Conservation (phyloP, 1,140 invertebrate genomes). For the Zaprionus tsacasi region DNA sequence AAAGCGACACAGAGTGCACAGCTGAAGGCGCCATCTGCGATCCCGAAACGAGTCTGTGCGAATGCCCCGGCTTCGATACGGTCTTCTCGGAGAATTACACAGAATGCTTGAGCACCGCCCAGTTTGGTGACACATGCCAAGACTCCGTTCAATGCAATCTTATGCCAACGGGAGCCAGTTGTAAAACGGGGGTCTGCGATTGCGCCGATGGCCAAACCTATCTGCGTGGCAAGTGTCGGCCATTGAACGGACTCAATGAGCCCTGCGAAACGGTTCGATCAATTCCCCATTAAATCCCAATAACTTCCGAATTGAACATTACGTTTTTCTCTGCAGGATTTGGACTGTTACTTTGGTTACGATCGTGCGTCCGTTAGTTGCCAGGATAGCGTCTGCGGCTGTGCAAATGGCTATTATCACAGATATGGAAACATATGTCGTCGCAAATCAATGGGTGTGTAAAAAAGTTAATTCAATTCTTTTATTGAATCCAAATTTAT, state of each 20-base stretch:
- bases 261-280: constrained; percentile 65
- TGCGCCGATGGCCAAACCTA: constrained; percentile 83
- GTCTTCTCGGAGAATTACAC: constrained; percentile 71
- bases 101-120: constrained; percentile 76
- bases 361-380: constrained; percentile 81
- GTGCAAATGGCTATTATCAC: constrained; percentile 83
- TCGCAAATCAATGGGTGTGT: constrained; percentile 83
- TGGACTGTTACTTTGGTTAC: constrained; percentile 82
- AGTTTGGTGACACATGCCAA: constrained; percentile 80
- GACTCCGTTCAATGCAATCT: constrained; percentile 83
- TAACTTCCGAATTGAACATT: not conserved
- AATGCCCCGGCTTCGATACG: constrained; percentile 63
- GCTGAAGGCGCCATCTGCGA: constrained; percentile 70
- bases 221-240: constrained; percentile 77
- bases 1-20: constrained; percentile 70
- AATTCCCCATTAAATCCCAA: not conserved
- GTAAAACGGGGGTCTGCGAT: constrained; percentile 84
- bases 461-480: too few relatives aligned
- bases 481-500: not conserved
- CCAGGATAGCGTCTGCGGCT: constrained; percentile 74
- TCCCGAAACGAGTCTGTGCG: constrained; percentile 53
- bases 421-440: constrained; percentile 84
- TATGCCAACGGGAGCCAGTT: constrained; percentile 84
- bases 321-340: constrained; percentile 51
- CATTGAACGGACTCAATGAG: constrained; percentile 71